phyloP scores from a whole-genome alignment of 2,797 vertebrate genomes.

The Girardinus metallicus region DNA sequence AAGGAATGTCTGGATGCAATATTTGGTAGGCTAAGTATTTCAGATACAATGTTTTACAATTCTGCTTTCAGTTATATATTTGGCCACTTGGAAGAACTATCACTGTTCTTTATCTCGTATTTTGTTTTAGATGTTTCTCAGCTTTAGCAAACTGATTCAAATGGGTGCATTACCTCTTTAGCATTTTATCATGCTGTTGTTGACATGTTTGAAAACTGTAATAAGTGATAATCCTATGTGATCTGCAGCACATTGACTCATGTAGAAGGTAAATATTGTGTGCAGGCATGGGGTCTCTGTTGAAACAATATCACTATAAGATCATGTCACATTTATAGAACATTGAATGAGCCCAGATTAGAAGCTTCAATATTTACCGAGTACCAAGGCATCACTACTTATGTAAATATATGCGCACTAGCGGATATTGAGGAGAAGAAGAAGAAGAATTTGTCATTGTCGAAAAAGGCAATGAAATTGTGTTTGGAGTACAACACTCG shows the following conservation, averaged over 20 bases:
- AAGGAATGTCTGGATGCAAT: background rate
- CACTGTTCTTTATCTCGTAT: background rate
- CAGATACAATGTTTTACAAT: background rate
- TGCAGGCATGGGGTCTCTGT: background rate
- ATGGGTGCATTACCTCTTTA: background rate
- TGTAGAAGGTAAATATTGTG: background rate
- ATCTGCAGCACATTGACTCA: background rate
- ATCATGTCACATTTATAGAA: background rate
- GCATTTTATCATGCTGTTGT: background rate
- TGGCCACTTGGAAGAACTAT: background rate
- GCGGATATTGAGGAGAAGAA: too few species aligned
- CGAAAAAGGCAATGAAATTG: too few species aligned
- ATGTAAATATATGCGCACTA: background rate
- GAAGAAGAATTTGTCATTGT: too few species aligned
- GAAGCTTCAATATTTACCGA: conserved; percentile 2
- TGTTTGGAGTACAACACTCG: too few species aligned
- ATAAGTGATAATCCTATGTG: background rate
- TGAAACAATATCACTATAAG: background rate
- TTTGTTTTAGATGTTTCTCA: background rate
- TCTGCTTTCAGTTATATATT: background rate
- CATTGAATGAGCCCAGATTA: background rate
- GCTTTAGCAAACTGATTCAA: background rate
- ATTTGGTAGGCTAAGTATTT: background rate
- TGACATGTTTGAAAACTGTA: background rate
- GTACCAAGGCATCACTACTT: background rate